These are phyloP conservation scores for Phania funesta DNA, from an alignment of 2,888 invertebrate species.

Conservation along the genomic window DNA sequence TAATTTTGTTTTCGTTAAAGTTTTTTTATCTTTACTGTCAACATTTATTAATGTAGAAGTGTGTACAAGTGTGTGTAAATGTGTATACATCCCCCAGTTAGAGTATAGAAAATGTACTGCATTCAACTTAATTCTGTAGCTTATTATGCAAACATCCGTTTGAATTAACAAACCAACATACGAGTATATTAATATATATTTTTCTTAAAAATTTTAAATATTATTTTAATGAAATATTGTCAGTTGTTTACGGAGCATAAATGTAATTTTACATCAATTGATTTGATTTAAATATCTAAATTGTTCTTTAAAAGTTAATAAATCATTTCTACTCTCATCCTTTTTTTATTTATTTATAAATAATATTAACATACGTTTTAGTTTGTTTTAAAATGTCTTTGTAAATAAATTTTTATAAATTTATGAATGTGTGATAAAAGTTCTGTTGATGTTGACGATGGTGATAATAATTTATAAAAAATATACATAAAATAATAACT, in stretches of 20 bases:
- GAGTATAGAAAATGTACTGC: conserved; percentile 45
- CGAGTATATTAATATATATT: too few species aligned
- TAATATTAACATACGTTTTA: background rate
- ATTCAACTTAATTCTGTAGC: conserved; percentile 60
- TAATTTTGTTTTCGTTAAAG: conserved; percentile 64
- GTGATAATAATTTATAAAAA: conserved; percentile 25
- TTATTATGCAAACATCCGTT: conserved; percentile 60
- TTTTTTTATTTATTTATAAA: conserved; percentile 19
- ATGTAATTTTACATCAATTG: conserved; percentile 45
- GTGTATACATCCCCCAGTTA: conserved; percentile 17
- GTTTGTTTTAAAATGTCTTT: conserved; percentile 11
- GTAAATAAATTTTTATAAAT: conserved; percentile 40
- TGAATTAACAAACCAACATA: conserved; percentile 56
- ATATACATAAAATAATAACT: conserved; percentile 45
- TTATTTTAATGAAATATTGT: background rate
- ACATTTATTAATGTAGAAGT: too few species aligned
- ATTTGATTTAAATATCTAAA: conserved; percentile 42
- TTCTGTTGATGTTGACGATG: conserved; percentile 40
- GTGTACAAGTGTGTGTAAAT: background rate
- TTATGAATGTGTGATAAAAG: conserved; percentile 31
- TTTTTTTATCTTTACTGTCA: conserved; percentile 10
- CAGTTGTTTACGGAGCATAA: background rate
- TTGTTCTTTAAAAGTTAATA: conserved; percentile 57
- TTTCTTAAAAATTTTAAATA: background rate
- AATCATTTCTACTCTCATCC: conserved; percentile 54